phyloP scores from a whole-genome alignment of 2,888 invertebrate genomes.

The Troides helena region DNA sequence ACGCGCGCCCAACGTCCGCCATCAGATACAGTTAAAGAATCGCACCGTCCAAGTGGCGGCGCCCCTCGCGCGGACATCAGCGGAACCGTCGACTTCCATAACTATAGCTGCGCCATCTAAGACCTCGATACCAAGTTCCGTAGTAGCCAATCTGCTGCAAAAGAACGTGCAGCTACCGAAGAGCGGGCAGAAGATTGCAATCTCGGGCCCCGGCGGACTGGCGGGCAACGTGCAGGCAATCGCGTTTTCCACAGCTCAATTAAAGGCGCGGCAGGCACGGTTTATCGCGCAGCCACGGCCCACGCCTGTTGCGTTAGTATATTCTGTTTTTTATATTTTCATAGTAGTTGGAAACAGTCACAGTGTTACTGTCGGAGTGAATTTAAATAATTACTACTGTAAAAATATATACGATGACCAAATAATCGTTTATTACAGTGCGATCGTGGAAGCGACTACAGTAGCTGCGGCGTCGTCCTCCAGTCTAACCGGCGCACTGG shows the following conservation, averaged over 20 bases:
- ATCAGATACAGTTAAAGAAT: slow-evolving; percentile 62
- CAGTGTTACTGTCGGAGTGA: neutral
- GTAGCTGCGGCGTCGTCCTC: slow-evolving; percentile 40
- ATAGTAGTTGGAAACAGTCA: neutral
- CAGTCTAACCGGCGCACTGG: slow-evolving; percentile 30
- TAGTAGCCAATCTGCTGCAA: slow-evolving; percentile 57
- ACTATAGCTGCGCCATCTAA: slow-evolving; percentile 48
- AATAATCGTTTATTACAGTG: slow-evolving; percentile 41
- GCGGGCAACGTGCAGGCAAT: slow-evolving; percentile 62
- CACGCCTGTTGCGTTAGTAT: slow-evolving; percentile 51
- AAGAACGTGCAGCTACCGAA: slow-evolving; percentile 56
- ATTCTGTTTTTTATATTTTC: too few relatives aligned
- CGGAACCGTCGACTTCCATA: slow-evolving; percentile 46
- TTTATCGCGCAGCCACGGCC: slow-evolving; percentile 51
- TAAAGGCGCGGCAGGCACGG: slow-evolving; percentile 57
- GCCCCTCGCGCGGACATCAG: slow-evolving; percentile 36
- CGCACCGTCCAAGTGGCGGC: slow-evolving; percentile 48
- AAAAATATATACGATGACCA: neutral
- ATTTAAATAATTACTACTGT: neutral
- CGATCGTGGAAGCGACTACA: slow-evolving; percentile 52
- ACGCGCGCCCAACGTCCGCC: slow-evolving; percentile 47
- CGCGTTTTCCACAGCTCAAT: slow-evolving; percentile 59
- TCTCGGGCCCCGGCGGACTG: slow-evolving; percentile 51
- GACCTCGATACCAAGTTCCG: slow-evolving; percentile 52
- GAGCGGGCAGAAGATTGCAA: slow-evolving; percentile 57